A percentile compares a stretch with the other conserved stretches of the same genome.
These are phyloP conservation scores for Actias luna DNA, from an alignment of 2,888 invertebrate species.

Conservation along the genomic window DNA sequence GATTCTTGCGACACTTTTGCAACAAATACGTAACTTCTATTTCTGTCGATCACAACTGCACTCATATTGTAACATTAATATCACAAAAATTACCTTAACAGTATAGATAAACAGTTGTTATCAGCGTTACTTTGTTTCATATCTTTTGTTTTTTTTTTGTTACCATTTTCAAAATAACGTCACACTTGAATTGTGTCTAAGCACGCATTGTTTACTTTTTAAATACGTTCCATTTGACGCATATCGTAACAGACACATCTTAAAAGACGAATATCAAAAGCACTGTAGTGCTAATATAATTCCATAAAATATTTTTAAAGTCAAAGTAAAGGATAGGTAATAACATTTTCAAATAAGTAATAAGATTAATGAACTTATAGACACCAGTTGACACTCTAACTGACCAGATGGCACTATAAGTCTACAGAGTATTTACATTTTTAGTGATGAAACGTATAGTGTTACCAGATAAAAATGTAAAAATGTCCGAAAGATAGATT, in stretches of 20 bases:
- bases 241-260: slow-evolving; percentile 13
- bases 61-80: slow-evolving; percentile 21
- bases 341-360: neutral
- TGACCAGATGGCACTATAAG: neutral
- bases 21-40: slow-evolving; percentile 30
- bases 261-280: too few relatives aligned
- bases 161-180: slow-evolving; percentile 66
- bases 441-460: neutral
- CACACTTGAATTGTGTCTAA: slow-evolving; percentile 35
- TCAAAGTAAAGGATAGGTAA: neutral
- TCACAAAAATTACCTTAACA: slow-evolving; percentile 10
- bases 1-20: slow-evolving; percentile 46
- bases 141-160: slow-evolving; percentile 58
- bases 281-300: neutral
- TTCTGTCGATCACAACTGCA: slow-evolving; percentile 22
- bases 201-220: slow-evolving; percentile 34
- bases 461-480: neutral
- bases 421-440: too few relatives aligned
- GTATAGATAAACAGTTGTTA: slow-evolving; percentile 19
- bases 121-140: slow-evolving; percentile 32
- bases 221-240: slow-evolving; percentile 26
- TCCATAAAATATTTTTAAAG: neutral
- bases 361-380: neutral
- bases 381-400: neutral
- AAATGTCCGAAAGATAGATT: neutral